Percentiles rank a stretch among this genome's conserved stretches.
phyloP scores from a whole-genome alignment of 1,140 invertebrate species.

The Galleria mellonella region DNA sequence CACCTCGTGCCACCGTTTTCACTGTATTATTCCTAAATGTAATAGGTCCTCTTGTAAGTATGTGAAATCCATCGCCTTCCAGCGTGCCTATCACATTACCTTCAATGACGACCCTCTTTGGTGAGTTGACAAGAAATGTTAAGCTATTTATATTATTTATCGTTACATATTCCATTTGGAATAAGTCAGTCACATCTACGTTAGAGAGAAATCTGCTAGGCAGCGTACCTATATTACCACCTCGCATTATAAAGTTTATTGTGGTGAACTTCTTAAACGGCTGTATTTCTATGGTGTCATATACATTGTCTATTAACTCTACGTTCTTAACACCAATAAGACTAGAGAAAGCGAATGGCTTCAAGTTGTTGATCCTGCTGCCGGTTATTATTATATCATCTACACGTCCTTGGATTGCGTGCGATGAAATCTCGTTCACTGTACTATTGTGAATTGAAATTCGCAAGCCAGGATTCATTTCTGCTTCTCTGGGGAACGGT shows the following conservation, averaged over 20 bases:
- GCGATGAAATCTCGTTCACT: conserved; percentile 78
- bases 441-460: conserved; percentile 58
- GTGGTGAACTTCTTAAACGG: conserved; percentile 87
- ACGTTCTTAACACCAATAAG: conserved; percentile 75
- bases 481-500: conserved; percentile 36
- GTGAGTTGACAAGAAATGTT: conserved; percentile 77
- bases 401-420: conserved; percentile 81
- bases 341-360: conserved; percentile 84
- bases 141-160: conserved; percentile 77
- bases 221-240: conserved; percentile 62
- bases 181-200: conserved; percentile 79
- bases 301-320: conserved; percentile 71
- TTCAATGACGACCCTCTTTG: conserved; percentile 77
- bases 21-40: conserved; percentile 81
- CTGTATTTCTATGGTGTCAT: conserved; percentile 79
- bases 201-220: conserved; percentile 84
- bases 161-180: conserved; percentile 78
- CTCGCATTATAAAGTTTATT: conserved; percentile 76
- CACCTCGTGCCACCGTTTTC: conserved; percentile 72
- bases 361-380: conserved; percentile 76
- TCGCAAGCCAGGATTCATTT: conserved; percentile 51
- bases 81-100: conserved; percentile 77
- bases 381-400: conserved; percentile 79
- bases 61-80: conserved; percentile 79
- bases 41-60: conserved; percentile 77